A percentile compares a stretch with the other conserved stretches of the same genome.
Conservation (phyloP, 2,888 invertebrate genomes). For the Amiota mariae region DNA sequence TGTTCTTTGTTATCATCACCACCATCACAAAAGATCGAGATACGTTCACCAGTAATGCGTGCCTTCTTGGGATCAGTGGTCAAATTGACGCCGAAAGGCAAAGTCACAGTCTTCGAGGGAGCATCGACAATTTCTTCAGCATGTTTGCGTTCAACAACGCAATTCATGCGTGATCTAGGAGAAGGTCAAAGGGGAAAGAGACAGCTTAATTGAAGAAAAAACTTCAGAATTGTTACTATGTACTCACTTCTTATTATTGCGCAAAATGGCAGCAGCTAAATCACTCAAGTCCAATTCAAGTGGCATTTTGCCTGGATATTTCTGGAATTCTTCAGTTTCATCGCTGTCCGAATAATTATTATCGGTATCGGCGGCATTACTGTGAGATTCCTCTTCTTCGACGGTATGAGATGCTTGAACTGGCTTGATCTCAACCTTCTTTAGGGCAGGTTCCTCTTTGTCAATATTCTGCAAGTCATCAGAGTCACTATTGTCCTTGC, state of each 20-base stretch:
- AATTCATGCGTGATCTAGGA: constrained; percentile 87
- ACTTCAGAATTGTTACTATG: neutral
- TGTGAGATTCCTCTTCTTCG: constrained; percentile 61
- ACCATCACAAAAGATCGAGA: constrained; percentile 91
- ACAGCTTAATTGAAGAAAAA: too few species aligned
- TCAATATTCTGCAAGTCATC: constrained; percentile 68
- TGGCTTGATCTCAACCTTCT: constrained; percentile 60
- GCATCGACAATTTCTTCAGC: constrained; percentile 88
- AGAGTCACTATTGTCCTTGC: constrained; percentile 70
- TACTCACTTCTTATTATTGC: constrained; percentile 80
- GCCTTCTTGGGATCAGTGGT: constrained; percentile 83
- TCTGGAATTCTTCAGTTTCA: constrained; percentile 78
- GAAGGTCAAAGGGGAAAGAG: too few species aligned
- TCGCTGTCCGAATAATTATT: constrained; percentile 73
- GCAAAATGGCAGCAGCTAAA: constrained; percentile 83
- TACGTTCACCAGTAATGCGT: constrained; percentile 86
- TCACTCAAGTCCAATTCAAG: constrained; percentile 89
- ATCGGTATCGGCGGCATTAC: constrained; percentile 71
- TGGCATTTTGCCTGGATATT: constrained; percentile 81
- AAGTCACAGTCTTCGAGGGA: constrained; percentile 78
- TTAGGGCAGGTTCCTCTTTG: constrained; percentile 57
- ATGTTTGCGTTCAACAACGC: constrained; percentile 89
- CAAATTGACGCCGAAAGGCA: constrained; percentile 80
- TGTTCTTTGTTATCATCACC: constrained; percentile 74
- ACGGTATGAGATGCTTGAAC: constrained; percentile 44